A percentile compares a stretch with the other conserved stretches of the same genome.
Evolutionary conservation across 2,888 invertebrate genomes (phyloP).

Genomic region (Ophion slaviceki): DNA sequence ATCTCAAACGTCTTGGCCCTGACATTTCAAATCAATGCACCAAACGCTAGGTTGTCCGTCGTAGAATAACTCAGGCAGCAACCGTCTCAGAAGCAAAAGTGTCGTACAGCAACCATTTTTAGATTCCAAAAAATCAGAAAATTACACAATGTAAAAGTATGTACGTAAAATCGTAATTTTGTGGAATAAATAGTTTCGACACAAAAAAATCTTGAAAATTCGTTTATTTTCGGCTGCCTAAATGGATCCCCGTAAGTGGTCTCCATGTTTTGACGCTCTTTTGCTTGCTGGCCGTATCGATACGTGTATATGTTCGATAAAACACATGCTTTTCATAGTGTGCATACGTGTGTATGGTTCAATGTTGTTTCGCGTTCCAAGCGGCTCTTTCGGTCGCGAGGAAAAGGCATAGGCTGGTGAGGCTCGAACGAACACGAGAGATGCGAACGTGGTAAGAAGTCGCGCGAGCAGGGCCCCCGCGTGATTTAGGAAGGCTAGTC

Average conservation of each 20-base stretch:
- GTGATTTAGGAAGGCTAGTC: slow-evolving; percentile 75
- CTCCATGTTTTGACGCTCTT: background rate
- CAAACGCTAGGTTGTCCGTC: no score
- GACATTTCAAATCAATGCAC: no score
- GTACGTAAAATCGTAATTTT: no score
- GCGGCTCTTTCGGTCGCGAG: slow-evolving; percentile 19
- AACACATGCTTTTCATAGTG: background rate
- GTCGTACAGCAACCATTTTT: no score
- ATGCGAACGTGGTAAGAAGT: slow-evolving; percentile 45
- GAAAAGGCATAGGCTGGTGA: slow-evolving; percentile 26
- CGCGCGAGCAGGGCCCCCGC: slow-evolving; percentile 58
- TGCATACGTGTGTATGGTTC: slow-evolving; percentile 19
- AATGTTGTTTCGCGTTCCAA: slow-evolving; percentile 29
- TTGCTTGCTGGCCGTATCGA: background rate
- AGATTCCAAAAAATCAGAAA: no score
- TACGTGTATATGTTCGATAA: background rate
- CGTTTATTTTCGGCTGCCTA: no score
- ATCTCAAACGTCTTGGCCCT: no score
- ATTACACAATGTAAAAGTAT: no score
- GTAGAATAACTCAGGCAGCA: no score
- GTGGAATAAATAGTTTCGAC: no score
- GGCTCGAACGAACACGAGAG: slow-evolving; percentile 49
- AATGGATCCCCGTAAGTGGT: background rate
- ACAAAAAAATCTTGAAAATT: no score
- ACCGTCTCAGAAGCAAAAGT: no score